phyloP scores from a whole-genome alignment of 2,888 invertebrate genomes.

The Emmelina monodactyla region DNA sequence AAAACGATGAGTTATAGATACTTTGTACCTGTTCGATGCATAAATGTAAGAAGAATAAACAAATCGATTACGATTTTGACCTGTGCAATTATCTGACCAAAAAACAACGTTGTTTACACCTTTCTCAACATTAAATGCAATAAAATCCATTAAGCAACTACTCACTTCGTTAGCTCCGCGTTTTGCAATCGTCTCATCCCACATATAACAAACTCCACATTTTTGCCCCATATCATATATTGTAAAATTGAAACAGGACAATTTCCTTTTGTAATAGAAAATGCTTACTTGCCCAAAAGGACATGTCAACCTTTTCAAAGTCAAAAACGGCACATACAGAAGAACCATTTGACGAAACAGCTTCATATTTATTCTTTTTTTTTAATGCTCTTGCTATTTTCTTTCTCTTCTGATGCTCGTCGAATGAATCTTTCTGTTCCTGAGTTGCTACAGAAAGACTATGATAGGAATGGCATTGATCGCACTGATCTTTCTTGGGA shows the following conservation, averaged over 20 bases:
- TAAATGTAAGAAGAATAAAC: too few relatives aligned
- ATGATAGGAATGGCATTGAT: constrained; percentile 9
- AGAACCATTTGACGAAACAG: constrained; percentile 6
- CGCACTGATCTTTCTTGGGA: constrained; percentile 12
- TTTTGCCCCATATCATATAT: constrained; percentile 10
- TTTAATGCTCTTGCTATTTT: constrained; percentile 8
- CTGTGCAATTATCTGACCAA: too few relatives aligned
- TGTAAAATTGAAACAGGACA: constrained; percentile 14
- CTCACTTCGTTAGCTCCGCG: constrained; percentile 17
- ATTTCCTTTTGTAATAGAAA: constrained; percentile 16
- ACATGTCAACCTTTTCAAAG: constrained; percentile 15
- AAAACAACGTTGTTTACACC: too few relatives aligned
- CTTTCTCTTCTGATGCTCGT: constrained; percentile 4
- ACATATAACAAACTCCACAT: constrained; percentile 16
- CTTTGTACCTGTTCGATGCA: too few relatives aligned
- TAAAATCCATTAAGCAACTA: constrained; percentile 9
- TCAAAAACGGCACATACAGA: constrained; percentile 14
- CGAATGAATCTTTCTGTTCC: constrained; percentile 4
- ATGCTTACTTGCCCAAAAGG: constrained; percentile 14
- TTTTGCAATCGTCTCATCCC: constrained; percentile 15
- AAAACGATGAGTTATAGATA: too few relatives aligned
- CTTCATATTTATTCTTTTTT: constrained; percentile 9
- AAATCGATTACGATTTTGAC: too few relatives aligned
- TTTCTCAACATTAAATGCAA: not conserved
- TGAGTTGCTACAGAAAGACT: constrained; percentile 4